phyloP scores from a whole-genome alignment of 2,888 invertebrate genomes.

The Aproaerema taeniolella region DNA sequence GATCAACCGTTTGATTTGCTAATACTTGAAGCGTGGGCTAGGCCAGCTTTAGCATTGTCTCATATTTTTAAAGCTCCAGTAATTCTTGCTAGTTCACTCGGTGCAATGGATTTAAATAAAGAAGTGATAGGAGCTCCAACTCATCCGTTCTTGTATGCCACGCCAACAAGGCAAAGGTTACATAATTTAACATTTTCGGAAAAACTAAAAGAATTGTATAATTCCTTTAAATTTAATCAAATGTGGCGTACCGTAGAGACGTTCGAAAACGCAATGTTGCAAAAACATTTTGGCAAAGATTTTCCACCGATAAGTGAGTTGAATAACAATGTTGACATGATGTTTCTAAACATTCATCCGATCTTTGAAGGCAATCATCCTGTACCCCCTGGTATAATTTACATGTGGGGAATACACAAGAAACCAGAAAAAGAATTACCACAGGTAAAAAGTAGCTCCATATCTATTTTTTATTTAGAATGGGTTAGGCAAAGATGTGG shows the following conservation, averaged over 20 bases:
- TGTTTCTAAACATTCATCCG: conserved; percentile 55
- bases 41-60: conserved; percentile 23
- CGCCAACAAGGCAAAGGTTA: conserved; percentile 20
- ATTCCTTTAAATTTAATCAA: conserved; percentile 15
- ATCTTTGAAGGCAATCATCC: conserved; percentile 45
- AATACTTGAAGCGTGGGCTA: conserved; percentile 31
- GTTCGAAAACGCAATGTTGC: conserved; percentile 21
- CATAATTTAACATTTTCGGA: conserved; percentile 34
- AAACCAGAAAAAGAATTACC: conserved; percentile 46
- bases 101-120: conserved; percentile 20
- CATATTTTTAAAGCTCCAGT: conserved; percentile 36
- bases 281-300: conserved; percentile 26
- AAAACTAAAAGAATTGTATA: conserved; percentile 28
- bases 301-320: conserved; percentile 27
- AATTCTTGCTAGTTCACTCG: conserved; percentile 39
- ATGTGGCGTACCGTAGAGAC: not conserved
- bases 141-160: conserved; percentile 37
- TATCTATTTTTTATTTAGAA: too few relatives aligned
- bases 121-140: conserved; percentile 29
- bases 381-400: conserved; percentile 47
- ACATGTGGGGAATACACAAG: conserved; percentile 55
- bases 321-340: conserved; percentile 28
- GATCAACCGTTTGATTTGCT: conserved; percentile 28
- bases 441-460: conserved; percentile 44
- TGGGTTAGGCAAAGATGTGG: too few relatives aligned